These are phyloP conservation scores for Holcopasites calliopsidis DNA, from an alignment of 1,140 invertebrate genomes.

Conservation along the genomic window DNA sequence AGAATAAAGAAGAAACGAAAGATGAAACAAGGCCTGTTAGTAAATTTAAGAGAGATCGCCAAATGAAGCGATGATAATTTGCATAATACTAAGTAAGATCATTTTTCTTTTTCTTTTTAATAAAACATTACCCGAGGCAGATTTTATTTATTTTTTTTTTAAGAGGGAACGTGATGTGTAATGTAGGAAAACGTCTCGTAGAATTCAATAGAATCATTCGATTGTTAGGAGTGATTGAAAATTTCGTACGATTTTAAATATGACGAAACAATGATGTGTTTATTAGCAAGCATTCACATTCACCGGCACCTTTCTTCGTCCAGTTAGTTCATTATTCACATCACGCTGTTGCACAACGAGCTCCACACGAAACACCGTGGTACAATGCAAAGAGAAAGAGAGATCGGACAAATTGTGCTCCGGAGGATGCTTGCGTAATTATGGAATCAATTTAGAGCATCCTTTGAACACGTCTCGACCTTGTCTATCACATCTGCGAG, in stretches of 20 bases:
- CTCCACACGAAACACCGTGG: neutral
- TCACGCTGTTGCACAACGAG: conserved; percentile 5
- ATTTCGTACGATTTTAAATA: neutral
- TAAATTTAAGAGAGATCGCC: conserved; percentile 63
- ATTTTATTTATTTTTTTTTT: neutral
- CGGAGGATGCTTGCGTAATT: conserved; percentile 11
- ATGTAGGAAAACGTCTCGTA: too few species aligned
- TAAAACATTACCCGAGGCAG: too few species aligned
- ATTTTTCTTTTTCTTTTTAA: neutral
- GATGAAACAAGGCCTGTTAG: conserved; percentile 52
- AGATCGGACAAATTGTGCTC: conserved; percentile 13
- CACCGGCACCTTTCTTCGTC: too few species aligned
- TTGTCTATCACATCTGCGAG: conserved; percentile 21
- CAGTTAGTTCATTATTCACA: conserved; percentile 27
- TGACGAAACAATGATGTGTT: conserved; percentile 18
- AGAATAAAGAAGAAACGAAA: neutral
- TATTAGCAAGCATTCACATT: too few species aligned
- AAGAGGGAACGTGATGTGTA: too few species aligned
- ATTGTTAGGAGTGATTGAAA: neutral
- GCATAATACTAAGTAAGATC: too few species aligned
- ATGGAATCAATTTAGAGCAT: conserved; percentile 25
- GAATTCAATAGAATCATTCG: too few species aligned
- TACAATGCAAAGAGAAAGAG: neutral
- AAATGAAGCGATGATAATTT: neutral
- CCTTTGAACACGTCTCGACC: neutral